Evolutionary conservation across 2,797 vertebrate species (phyloP), one percentile per base, ranked within the genome.

Genomic region (Microcaecilia unicolor): DNA sequence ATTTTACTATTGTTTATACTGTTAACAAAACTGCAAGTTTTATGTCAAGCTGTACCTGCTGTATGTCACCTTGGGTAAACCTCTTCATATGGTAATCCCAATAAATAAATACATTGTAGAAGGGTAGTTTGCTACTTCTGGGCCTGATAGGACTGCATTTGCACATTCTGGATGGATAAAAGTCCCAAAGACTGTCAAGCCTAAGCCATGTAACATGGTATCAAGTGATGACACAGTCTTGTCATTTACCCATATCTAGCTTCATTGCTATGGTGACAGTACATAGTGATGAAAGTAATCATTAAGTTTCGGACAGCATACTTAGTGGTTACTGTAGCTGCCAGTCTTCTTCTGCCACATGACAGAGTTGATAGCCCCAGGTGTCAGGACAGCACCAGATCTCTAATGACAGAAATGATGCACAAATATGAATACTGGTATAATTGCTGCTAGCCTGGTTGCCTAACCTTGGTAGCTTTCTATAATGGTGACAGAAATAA

Each of bases 201-300:
- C 8, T 15, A 20, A 20, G 18, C 24, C 33, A 8, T 34, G 39
- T 31, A 34, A 41, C 33, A 27, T 18, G 5, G 51, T 49, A 36
- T 37, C 39, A 55, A 63, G 51, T 38, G 55, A 53, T 50, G 58
- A 58, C 61, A 58, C 61, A 60, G 34, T 28, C 51, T 39, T 64
- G 58, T 52, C 48, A 22, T 58, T 65, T 40, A 28, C 38, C 56
- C 1, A 1, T 40, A 19, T 57, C 50, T 42, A 34, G 34, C 48
- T 46, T 49, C 46, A 54, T 70, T 43, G 37, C 66, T 63, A 59
- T 64, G 63, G 63, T 56, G 66, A 77, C 61, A 40, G 16, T 25
- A 13, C 14, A 28, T 2, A 1, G 36, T 1, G 10, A 60, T 25
- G 43, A 58, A 60, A 45, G 49, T 62, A 63, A 43, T 44, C 4